Conservation (phyloP, 2,888 invertebrate species). For the Epirrhoe tristata region DNA sequence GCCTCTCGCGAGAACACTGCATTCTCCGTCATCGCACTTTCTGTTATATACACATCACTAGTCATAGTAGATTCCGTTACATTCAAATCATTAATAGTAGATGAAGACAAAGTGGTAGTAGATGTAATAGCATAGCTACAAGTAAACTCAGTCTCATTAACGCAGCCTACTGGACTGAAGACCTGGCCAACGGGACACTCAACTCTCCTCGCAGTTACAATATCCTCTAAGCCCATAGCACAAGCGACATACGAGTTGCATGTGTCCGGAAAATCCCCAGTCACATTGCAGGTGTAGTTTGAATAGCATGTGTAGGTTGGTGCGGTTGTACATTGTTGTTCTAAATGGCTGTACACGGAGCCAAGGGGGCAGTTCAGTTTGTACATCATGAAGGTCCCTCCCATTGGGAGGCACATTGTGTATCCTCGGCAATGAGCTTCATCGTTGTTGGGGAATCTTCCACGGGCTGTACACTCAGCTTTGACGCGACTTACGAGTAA, state of each 20-base stretch:
- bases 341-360: constrained; percentile 69
- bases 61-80: background rate
- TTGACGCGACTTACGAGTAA: constrained; percentile 56
- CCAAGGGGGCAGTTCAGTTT: constrained; percentile 68
- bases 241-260: constrained; percentile 68
- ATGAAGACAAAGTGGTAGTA: background rate
- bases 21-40: constrained; percentile 12
- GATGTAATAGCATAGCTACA: constrained; percentile 46
- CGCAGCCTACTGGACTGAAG: constrained; percentile 59
- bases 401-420: constrained; percentile 65
- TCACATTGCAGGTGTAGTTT: constrained; percentile 57
- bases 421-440: constrained; percentile 67
- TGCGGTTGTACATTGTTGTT: constrained; percentile 69
- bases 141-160: constrained; percentile 53
- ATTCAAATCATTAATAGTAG: background rate
- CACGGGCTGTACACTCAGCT: constrained; percentile 62
- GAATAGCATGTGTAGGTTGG: constrained; percentile 67
- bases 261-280: constrained; percentile 56
- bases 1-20: constrained; percentile 15
- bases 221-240: constrained; percentile 56
- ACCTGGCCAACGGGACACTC: constrained; percentile 58
- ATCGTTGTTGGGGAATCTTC: constrained; percentile 69
- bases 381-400: constrained; percentile 62
- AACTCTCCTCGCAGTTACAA: constrained; percentile 63
- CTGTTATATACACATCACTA: constrained; percentile 13